Conservation (phyloP, 1,140 invertebrate species). For the Teleopsis dalmanni region DNA sequence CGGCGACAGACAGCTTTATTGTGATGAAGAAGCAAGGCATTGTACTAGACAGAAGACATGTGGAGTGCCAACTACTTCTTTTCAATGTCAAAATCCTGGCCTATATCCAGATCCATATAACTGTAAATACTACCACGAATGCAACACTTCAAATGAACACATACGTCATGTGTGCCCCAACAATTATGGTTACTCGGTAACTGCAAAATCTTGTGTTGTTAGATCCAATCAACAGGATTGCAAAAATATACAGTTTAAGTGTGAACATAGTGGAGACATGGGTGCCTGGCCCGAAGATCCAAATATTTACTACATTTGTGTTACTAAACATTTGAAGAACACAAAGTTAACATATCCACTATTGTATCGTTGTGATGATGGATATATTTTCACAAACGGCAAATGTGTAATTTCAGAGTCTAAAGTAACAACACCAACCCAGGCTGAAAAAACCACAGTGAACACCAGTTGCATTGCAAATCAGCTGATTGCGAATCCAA, state of each 20-base stretch:
- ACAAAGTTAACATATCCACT: slow-evolving; percentile 22
- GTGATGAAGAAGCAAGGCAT: slow-evolving; percentile 27
- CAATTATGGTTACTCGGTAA: slow-evolving; percentile 24
- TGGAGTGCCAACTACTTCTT: slow-evolving; percentile 16
- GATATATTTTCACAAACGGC: slow-evolving; percentile 21
- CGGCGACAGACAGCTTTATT: slow-evolving; percentile 24
- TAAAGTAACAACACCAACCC: background rate
- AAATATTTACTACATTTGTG: slow-evolving; percentile 37
- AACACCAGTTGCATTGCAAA: background rate
- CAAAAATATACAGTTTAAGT: slow-evolving; percentile 21
- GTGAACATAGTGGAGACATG: slow-evolving; percentile 21
- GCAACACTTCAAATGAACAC: slow-evolving; percentile 22
- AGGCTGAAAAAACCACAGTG: background rate
- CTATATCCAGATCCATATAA: slow-evolving; percentile 41
- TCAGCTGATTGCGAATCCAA: background rate
- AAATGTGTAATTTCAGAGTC: slow-evolving; percentile 14
- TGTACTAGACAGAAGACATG: slow-evolving; percentile 28
- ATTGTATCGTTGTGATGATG: slow-evolving; percentile 26
- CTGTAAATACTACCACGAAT: slow-evolving; percentile 40
- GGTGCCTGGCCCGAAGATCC: slow-evolving; percentile 28
- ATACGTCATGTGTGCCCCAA: slow-evolving; percentile 23
- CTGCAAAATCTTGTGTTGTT: slow-evolving; percentile 20
- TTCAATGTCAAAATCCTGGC: slow-evolving; percentile 29
- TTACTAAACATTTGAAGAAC: slow-evolving; percentile 9
- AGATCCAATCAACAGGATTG: slow-evolving; percentile 21